A percentile compares a stretch with the other conserved stretches of the same genome.
Evolutionary conservation across 2,797 vertebrate genomes (phyloP).

Genomic region (Taeniopygia guttata): DNA sequence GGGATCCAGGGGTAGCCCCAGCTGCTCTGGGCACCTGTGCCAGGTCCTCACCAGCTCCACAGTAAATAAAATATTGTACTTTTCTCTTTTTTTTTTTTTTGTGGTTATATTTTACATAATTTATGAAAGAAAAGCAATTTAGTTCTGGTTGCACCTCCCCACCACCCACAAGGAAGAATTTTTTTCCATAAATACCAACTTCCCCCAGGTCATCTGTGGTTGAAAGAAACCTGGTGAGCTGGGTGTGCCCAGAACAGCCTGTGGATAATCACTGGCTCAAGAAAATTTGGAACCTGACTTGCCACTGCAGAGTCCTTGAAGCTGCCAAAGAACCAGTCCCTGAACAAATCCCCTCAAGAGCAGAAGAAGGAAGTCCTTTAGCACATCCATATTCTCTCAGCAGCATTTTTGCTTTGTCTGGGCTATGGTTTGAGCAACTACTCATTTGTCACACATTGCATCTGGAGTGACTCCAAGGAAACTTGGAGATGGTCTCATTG

Average conservation of each 20-base stretch:
- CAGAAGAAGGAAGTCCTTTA: neutral
- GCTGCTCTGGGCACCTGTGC: fast-evolving
- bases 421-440: neutral
- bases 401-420: neutral
- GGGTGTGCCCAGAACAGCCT: neutral
- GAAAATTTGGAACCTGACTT: neutral
- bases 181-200: neutral
- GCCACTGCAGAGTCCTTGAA: neutral
- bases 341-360: neutral
- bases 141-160: neutral
- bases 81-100: too few relatives aligned
- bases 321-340: neutral
- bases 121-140: too few relatives aligned
- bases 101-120: too few relatives aligned
- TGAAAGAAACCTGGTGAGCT: neutral
- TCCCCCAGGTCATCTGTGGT: neutral
- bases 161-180: neutral
- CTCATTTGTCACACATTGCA: neutral
- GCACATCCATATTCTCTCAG: neutral
- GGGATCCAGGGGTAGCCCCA: neutral
- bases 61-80: too few relatives aligned
- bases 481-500: neutral
- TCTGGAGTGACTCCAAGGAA: neutral
- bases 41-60: fast-evolving
- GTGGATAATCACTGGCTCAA: neutral